Evolutionary conservation across 64 coral and sea anemone genomes (phyloP).

Genomic region (Porites australiensis): DNA sequence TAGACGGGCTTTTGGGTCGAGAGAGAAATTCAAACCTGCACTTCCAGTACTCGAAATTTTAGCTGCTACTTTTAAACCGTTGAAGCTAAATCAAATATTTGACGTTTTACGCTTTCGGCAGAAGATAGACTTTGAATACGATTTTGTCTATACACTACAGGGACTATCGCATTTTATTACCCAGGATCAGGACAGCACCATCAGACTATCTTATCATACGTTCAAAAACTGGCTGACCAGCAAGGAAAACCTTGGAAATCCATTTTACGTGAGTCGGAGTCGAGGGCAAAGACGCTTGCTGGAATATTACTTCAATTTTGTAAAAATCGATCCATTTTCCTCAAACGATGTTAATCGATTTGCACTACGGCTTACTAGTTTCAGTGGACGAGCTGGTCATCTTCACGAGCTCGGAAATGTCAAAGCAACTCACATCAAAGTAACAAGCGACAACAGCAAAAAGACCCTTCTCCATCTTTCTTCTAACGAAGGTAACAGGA

Average conservation of each 20-base stretch:
- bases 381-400: background rate
- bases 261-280: slow-evolving; percentile 54
- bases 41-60: slow-evolving; percentile 76
- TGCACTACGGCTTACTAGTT: slow-evolving; percentile 12
- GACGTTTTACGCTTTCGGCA: slow-evolving; percentile 33
- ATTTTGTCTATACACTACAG: slow-evolving; percentile 46
- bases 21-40: slow-evolving; percentile 19
- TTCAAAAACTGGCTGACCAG: slow-evolving; percentile 71
- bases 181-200: background rate
- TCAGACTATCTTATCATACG: slow-evolving; percentile 52
- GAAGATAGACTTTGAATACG: slow-evolving; percentile 35
- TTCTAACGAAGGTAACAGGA: background rate
- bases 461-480: slow-evolving; percentile 44
- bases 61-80: slow-evolving; percentile 39
- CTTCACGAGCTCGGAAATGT: slow-evolving; percentile 2
- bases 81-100: slow-evolving; percentile 24
- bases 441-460: background rate
- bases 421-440: slow-evolving; percentile 16
- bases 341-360: background rate
- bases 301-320: slow-evolving; percentile 29
- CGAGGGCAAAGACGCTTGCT: slow-evolving; percentile 50
- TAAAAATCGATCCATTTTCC: background rate
- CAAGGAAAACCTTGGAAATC: slow-evolving; percentile 20
- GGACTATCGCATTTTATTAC: slow-evolving; percentile 56
- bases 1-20: slow-evolving; percentile 39